phyloP scores from a whole-genome alignment of 2,113 vertebrate genomes.

The Cryptotis parvus region DNA sequence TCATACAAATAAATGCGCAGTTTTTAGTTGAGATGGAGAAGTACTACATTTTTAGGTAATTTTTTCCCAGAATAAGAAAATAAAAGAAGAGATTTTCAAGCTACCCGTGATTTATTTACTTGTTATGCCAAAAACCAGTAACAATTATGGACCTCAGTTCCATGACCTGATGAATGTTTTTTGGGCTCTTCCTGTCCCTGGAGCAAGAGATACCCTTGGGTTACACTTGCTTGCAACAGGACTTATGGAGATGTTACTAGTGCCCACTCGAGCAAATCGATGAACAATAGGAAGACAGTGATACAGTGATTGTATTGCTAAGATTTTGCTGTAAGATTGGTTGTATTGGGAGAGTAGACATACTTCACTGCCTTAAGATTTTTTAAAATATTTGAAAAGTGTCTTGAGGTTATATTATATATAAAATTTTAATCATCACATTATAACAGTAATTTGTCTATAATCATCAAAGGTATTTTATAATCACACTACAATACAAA shows the following conservation, averaged over 20 bases:
- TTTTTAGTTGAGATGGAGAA: background rate
- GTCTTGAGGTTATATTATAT: background rate
- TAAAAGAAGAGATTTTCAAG: background rate
- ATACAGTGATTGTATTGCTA: too few relatives aligned
- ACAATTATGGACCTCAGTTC: too few relatives aligned
- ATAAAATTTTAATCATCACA: constrained; percentile 1
- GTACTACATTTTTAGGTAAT: background rate
- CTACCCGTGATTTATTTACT: too few relatives aligned
- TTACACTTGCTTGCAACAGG: too few relatives aligned
- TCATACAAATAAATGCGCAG: background rate
- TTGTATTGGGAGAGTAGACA: background rate
- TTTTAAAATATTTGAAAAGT: background rate
- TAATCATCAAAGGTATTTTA: background rate
- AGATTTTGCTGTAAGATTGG: too few relatives aligned
- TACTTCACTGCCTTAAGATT: background rate
- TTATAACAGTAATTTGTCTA: constrained; percentile 13
- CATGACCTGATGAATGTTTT: too few relatives aligned
- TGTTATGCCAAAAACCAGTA: too few relatives aligned
- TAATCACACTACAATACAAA: background rate
- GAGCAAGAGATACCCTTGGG: too few relatives aligned
- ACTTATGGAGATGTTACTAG: too few relatives aligned
- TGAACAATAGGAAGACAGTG: too few relatives aligned
- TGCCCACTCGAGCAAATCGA: too few relatives aligned
- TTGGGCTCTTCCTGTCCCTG: too few relatives aligned
- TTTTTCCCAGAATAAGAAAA: background rate